These are phyloP conservation scores for Gadus chalcogrammus DNA, from an alignment of 2,113 vertebrate species.

Conservation along the genomic window DNA sequence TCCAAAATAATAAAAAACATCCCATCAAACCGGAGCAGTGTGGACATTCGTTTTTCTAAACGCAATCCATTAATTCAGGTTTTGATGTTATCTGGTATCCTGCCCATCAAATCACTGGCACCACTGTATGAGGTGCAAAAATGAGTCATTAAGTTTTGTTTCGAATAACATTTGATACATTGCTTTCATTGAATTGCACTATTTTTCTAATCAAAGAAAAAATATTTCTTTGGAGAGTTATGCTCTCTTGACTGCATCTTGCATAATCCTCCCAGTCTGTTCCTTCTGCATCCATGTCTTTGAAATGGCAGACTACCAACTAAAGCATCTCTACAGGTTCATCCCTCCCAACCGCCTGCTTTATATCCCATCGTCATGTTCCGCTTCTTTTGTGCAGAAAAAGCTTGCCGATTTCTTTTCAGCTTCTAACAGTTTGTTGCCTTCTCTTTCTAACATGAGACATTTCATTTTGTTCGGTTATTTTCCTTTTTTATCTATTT, in stretches of 20 bases:
- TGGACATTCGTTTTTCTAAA: no score
- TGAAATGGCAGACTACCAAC: constrained; percentile 8
- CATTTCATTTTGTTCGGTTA: not conserved
- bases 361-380: constrained; percentile 6
- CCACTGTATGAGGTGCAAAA: no score
- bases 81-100: no score
- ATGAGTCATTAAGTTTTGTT: no score
- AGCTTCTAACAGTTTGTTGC: not conserved
- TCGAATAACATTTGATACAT: no score
- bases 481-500: not conserved
- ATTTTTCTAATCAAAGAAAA: no score
- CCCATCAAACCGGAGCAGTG: no score
- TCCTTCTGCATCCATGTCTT: not conserved
- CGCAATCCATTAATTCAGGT: no score
- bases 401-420: not conserved
- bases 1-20: no score
- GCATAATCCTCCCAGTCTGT: constrained; percentile 1
- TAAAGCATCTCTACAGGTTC: constrained; percentile 35
- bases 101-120: no score
- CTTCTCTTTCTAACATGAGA: constrained; percentile 29
- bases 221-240: not conserved
- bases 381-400: constrained; percentile 26
- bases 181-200: no score
- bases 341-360: constrained; percentile 3
- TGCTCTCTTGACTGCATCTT: constrained; percentile 21